Evolutionary conservation across 2,888 invertebrate species (phyloP).

Genomic region (Heliconius cydno): DNA sequence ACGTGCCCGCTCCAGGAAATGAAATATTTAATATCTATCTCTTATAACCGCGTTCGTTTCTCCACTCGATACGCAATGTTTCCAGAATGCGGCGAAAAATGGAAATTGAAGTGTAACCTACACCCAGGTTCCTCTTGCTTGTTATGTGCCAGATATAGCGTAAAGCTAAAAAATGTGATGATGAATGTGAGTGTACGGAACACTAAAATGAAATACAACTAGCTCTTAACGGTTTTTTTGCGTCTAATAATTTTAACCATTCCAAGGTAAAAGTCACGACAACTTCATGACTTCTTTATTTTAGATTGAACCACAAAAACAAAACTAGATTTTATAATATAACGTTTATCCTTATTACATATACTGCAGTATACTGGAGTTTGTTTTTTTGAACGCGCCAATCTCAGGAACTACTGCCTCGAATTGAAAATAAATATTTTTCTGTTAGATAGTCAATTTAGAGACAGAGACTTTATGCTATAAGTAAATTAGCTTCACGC

Average conservation of each 20-base stretch:
- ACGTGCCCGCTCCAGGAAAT: no score
- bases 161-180: not conserved
- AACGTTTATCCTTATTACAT: not conserved
- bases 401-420: not conserved
- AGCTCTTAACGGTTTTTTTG: not conserved
- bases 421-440: no score
- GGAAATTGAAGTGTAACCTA: no score
- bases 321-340: not conserved
- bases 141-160: not conserved
- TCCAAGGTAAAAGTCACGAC: constrained; percentile 11
- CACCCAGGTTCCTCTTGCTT: not conserved
- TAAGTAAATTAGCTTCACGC: no score
- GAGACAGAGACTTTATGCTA: no score
- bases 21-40: no score
- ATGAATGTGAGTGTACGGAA: not conserved
- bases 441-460: no score
- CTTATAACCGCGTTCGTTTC: no score
- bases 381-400: not conserved
- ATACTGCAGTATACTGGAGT: not conserved
- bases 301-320: constrained; percentile 5
- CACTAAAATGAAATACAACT: not conserved
- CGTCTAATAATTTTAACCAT: not conserved
- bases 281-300: not conserved
- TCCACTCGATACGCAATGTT: no score
- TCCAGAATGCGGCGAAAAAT: no score